A percentile compares a stretch with the other conserved stretches of the same genome.
Evolutionary conservation across 2,797 vertebrate genomes (phyloP).

Genomic region (Gallirallus australis): DNA sequence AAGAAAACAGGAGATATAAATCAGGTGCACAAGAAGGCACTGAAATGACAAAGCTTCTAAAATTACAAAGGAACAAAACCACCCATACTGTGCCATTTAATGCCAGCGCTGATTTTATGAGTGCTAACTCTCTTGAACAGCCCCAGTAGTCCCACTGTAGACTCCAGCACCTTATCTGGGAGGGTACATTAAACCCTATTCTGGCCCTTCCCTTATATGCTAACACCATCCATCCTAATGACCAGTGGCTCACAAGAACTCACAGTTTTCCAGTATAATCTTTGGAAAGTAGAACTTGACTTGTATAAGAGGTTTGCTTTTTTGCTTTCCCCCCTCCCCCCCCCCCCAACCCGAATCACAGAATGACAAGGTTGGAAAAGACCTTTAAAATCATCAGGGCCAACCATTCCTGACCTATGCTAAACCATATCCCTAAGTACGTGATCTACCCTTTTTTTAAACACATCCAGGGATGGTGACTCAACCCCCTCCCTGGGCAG

Average conservation of each 20-base stretch:
- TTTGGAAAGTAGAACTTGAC: neutral
- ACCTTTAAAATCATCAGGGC: too few relatives aligned
- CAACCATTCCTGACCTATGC: too few relatives aligned
- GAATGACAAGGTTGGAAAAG: too few relatives aligned
- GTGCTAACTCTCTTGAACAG: neutral
- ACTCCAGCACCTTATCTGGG: neutral
- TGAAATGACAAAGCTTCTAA: conserved; percentile 13
- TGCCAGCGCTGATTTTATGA: neutral
- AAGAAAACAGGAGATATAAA: neutral
- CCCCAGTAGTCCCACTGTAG: neutral
- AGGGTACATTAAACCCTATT: neutral
- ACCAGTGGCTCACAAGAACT: neutral
- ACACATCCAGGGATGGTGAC: too few relatives aligned
- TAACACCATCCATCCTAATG: neutral
- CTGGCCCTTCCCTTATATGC: neutral
- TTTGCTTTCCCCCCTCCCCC: too few relatives aligned
- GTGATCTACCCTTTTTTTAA: too few relatives aligned
- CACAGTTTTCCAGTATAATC: neutral
- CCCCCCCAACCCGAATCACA: too few relatives aligned
- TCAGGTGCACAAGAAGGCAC: neutral
- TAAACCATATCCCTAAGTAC: too few relatives aligned
- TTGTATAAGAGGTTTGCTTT: neutral
- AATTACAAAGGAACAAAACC: neutral
- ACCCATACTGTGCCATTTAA: neutral
- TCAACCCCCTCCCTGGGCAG: too few relatives aligned